phyloP scores from a whole-genome alignment of 2,888 invertebrate species.

The Pheosia tremula region DNA sequence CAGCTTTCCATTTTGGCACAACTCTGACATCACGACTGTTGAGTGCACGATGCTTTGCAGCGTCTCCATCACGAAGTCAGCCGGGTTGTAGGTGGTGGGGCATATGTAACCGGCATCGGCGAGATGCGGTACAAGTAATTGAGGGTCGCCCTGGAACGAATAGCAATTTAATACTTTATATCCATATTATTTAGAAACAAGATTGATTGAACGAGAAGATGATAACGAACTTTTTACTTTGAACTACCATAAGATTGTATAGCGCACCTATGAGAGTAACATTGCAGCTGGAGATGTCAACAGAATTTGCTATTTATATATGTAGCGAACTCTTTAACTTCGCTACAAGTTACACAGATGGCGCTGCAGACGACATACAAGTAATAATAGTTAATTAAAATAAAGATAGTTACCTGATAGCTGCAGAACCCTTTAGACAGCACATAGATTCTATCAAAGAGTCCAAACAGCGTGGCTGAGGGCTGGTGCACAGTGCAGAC shows the following conservation, averaged over 20 bases:
- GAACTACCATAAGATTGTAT: too few species aligned
- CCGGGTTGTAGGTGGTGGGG: slow-evolving; percentile 91
- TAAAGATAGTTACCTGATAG: too few species aligned
- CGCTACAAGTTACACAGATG: too few species aligned
- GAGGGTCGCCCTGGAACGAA: slow-evolving; percentile 86
- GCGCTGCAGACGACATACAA: too few species aligned
- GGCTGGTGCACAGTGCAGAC: slow-evolving; percentile 93
- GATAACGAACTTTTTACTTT: too few species aligned
- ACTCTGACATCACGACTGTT: slow-evolving; percentile 64
- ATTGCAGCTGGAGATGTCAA: too few species aligned
- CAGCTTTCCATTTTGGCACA: slow-evolving; percentile 73
- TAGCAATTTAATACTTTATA: not conserved
- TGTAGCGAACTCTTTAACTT: too few species aligned
- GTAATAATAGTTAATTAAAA: too few species aligned
- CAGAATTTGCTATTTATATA: too few species aligned
- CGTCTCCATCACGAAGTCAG: slow-evolving; percentile 87
- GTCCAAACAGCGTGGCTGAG: slow-evolving; percentile 90
- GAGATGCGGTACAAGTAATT: slow-evolving; percentile 88
- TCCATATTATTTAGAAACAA: not conserved
- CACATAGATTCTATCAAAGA: slow-evolving; percentile 90
- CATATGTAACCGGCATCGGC: slow-evolving; percentile 86
- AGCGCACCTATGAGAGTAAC: too few species aligned
- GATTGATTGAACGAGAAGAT: too few species aligned
- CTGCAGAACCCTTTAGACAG: slow-evolving; percentile 83
- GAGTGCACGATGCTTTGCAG: slow-evolving; percentile 55